phyloP scores from a whole-genome alignment of 2,888 invertebrate species.

The Cryptocephalus primarius region DNA sequence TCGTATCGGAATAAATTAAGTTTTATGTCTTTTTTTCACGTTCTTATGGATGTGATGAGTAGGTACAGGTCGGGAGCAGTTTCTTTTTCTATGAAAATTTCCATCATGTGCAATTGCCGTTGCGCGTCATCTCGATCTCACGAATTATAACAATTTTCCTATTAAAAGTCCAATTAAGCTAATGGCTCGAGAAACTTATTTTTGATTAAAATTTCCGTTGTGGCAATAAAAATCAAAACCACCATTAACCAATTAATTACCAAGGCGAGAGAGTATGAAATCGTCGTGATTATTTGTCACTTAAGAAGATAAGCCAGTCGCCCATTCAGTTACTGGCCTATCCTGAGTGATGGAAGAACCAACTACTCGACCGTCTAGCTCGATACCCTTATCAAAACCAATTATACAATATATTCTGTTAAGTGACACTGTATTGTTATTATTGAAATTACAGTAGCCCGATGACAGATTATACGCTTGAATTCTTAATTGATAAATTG shows the following conservation, averaged over 20 bases:
- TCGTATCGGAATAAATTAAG: conserved; percentile 22
- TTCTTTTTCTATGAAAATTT: too few relatives aligned
- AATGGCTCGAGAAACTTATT: conserved; percentile 16
- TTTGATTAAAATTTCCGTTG: conserved; percentile 30
- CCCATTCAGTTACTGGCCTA: conserved; percentile 14
- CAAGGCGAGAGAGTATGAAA: conserved; percentile 24
- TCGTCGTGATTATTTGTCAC: conserved; percentile 38
- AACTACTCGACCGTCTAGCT: conserved; percentile 18
- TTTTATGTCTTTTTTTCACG: background rate
- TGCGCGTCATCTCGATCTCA: too few relatives aligned
- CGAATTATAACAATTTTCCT: conserved; percentile 12
- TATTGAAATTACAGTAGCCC: conserved; percentile 36
- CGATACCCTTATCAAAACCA: conserved; percentile 38
- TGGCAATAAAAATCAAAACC: conserved; percentile 33
- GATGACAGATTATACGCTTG: conserved; percentile 30
- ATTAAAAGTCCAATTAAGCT: conserved; percentile 17
- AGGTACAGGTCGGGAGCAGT: too few relatives aligned
- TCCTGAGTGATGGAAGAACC: conserved; percentile 6
- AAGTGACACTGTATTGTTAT: conserved; percentile 36
- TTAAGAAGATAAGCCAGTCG: conserved; percentile 34
- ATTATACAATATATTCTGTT: conserved; percentile 38
- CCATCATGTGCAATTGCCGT: too few relatives aligned
- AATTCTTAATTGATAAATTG: conserved; percentile 39
- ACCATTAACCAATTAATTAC: conserved; percentile 38
- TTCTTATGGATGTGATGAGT: background rate